These are phyloP conservation scores for Xylophagus ater DNA, from an alignment of 2,888 invertebrate genomes.

Conservation along the genomic window DNA sequence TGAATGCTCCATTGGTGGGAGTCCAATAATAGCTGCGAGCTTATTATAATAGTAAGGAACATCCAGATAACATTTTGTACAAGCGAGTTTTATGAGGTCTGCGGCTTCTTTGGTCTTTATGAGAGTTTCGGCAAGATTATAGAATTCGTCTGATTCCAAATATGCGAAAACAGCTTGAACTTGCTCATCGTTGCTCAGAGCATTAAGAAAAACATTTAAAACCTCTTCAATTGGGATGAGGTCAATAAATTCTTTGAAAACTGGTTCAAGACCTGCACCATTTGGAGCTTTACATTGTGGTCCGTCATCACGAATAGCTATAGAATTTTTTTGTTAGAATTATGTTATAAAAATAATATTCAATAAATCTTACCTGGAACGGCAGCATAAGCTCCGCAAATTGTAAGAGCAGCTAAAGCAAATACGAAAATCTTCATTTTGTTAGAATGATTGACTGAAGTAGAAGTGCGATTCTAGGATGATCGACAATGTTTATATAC, in stretches of 20 bases:
- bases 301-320: background rate
- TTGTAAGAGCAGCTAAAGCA: background rate
- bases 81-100: constrained; percentile 9
- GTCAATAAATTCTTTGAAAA: constrained; percentile 9
- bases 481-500: too few relatives aligned
- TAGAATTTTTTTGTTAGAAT: background rate
- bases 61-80: constrained; percentile 12
- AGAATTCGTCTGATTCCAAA: constrained; percentile 12
- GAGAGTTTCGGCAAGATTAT: constrained; percentile 6
- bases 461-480: too few relatives aligned
- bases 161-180: constrained; percentile 14
- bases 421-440: constrained; percentile 5
- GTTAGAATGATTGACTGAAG: too few relatives aligned
- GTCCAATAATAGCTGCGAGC: constrained; percentile 7
- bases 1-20: constrained; percentile 13
- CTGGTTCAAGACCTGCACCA: constrained; percentile 14
- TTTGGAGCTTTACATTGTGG: constrained; percentile 15
- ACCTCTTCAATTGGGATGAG: constrained; percentile 13
- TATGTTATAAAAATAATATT: background rate
- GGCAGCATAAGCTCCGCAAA: constrained; percentile 4
- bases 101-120: constrained; percentile 7
- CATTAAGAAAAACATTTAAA: constrained; percentile 10
- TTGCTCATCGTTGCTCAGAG: constrained; percentile 14
- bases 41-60: constrained; percentile 9
- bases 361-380: background rate